These are phyloP conservation scores for Nesometra sesokonis DNA, from an alignment of 35 echinoderm and acorn worm species.

Conservation along the genomic window DNA sequence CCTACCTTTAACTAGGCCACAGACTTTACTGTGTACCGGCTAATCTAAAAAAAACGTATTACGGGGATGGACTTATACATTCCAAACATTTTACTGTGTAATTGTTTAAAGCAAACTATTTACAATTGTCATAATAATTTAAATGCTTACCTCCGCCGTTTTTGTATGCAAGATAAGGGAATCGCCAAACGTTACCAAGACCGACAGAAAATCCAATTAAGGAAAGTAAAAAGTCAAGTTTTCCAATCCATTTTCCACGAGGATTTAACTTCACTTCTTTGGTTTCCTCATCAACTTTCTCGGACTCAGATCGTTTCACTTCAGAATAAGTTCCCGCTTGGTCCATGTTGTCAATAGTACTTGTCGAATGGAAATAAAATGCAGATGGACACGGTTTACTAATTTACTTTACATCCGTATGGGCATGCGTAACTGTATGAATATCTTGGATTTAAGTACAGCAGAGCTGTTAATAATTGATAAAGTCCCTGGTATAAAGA, in stretches of 20 bases:
- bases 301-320: background rate
- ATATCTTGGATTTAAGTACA: too few relatives aligned
- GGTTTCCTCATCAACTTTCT: background rate
- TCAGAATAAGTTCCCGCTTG: background rate
- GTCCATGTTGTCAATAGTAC: background rate
- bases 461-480: too few relatives aligned
- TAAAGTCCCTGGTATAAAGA: too few relatives aligned
- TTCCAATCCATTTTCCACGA: conserved; percentile 1
- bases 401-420: background rate
- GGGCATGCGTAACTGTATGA: too few relatives aligned
- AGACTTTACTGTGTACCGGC: too few relatives aligned
- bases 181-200: conserved; percentile 9
- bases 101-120: too few relatives aligned
- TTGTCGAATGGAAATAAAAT: background rate
- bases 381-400: background rate
- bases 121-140: too few relatives aligned
- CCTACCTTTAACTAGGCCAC: too few relatives aligned
- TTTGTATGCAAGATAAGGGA: conserved; percentile 3
- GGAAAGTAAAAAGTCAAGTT: background rate
- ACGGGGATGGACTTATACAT: too few relatives aligned
- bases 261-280: background rate
- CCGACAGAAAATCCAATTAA: background rate
- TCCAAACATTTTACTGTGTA: too few relatives aligned
- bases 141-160: background rate
- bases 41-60: too few relatives aligned